Evolutionary conservation across 2,797 vertebrate genomes (phyloP), one percentile per base, ranked within the genome.

Genomic region (Sparus aurata): DNA sequence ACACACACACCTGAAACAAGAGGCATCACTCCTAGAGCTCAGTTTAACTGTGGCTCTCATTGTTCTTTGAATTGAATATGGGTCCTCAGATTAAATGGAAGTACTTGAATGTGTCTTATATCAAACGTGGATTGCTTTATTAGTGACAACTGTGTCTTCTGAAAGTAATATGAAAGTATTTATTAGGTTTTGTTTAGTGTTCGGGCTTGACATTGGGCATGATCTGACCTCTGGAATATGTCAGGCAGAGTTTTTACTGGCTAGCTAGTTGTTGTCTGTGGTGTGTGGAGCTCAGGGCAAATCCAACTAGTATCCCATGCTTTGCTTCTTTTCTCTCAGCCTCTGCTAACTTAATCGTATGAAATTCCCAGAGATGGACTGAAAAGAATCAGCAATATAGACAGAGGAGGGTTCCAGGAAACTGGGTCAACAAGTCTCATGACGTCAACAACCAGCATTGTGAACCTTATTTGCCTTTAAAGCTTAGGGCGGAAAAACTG

Each of bases 21-120:
- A 83, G 80, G 86, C 80, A 61, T 86, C 61, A 58, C 80, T 84
- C 62, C 63, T 12, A n/a, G 80, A 89, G 82, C 79, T 83, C 79
- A 73, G 80, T 73, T 75, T 69, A 58, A 71, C 84, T 68, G 81
- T 46, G 68, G 83, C 87, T 84, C 83, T 85, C 55, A 63, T 69
- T 82, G 75, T 74, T 84, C 75, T 85, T 72, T 87, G 55, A 87
- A 86, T 90, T 86, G 85, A 80, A 86, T 85, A 82, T 87, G 0
- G 82, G 90, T 93, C 89, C 86, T 89, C 84, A 80, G 82, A 83
- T 73, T 79, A 88, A 91, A 87, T 91, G 89, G 91, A 91, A 91
- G 91, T 94, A 93, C 93, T 94, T 95, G 94, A 94, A 95, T 93
- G 91, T 93, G 92, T 94, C 87, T 91, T 87, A 87, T 83, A 86